A percentile compares a stretch with the other conserved stretches of the same genome.
Conservation (phyloP, 2,113 vertebrate species). For the Andinoacara biseriatus region DNA sequence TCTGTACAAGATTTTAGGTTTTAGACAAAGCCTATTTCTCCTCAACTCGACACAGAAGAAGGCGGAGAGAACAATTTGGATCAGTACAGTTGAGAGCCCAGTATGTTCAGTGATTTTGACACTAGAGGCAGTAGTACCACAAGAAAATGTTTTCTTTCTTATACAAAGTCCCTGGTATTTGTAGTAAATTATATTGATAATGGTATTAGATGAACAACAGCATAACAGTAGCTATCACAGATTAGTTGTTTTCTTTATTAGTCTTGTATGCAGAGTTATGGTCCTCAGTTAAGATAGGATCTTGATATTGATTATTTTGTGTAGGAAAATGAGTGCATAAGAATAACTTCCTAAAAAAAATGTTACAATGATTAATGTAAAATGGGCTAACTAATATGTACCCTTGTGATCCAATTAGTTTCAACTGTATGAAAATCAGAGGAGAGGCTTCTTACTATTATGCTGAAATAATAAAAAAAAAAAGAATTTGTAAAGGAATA, state of each 20-base stretch:
- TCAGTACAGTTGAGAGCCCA: slow-evolving; percentile 76
- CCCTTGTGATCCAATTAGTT: slow-evolving; percentile 82
- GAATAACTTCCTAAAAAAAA: slow-evolving; percentile 79
- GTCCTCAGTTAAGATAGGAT: slow-evolving; percentile 80
- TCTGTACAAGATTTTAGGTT: too few relatives aligned
- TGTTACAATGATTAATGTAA: slow-evolving; percentile 81
- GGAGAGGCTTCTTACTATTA: slow-evolving; percentile 83
- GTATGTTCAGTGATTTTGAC: slow-evolving; percentile 70
- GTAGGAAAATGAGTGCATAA: slow-evolving; percentile 80
- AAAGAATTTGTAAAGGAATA: slow-evolving; percentile 77
- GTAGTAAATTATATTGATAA: slow-evolving; percentile 82
- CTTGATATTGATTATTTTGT: slow-evolving; percentile 82
- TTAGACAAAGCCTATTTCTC: slow-evolving; percentile 68
- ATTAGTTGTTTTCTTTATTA: slow-evolving; percentile 81
- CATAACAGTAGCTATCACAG: slow-evolving; percentile 80
- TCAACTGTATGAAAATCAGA: slow-evolving; percentile 81
- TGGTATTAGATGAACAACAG: slow-evolving; percentile 78
- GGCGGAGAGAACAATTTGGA: slow-evolving; percentile 69
- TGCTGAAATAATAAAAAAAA: slow-evolving; percentile 75
- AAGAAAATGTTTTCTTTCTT: slow-evolving; percentile 71
- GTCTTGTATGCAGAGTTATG: slow-evolving; percentile 83
- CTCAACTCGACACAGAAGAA: slow-evolving; percentile 60
- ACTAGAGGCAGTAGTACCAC: slow-evolving; percentile 66
- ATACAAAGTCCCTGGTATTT: slow-evolving; percentile 78
- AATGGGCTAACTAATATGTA: slow-evolving; percentile 81